A percentile compares a stretch with the other conserved stretches of the same genome.
Evolutionary conservation across 2,113 vertebrate species (phyloP).

Genomic region (Fregetta grallaria): DNA sequence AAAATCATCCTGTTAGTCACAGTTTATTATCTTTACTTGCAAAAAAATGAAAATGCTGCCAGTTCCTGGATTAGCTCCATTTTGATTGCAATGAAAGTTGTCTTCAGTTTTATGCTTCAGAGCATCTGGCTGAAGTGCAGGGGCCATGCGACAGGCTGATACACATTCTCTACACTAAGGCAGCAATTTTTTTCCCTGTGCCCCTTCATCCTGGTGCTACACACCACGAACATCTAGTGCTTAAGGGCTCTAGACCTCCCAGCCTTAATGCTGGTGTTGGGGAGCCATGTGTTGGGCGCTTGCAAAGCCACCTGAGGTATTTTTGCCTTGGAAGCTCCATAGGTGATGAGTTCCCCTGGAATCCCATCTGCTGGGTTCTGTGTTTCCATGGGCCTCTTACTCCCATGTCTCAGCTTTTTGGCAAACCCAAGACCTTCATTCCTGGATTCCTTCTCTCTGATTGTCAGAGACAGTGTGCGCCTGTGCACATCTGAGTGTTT

Average conservation of each 20-base stretch:
- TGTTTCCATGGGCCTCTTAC: neutral
- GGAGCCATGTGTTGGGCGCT: neutral
- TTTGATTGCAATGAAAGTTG: neutral
- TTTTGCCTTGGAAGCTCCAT: neutral
- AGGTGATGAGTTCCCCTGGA: neutral
- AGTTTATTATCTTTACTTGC: neutral
- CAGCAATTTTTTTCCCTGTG: neutral
- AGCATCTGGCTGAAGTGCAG: neutral
- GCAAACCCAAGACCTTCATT: neutral
- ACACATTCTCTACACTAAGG: neutral
- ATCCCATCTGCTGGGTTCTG: neutral
- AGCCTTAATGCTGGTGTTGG: neutral
- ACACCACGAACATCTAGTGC: neutral
- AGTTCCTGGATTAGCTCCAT: neutral
- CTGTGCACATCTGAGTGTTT: neutral
- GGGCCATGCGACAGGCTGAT: neutral
- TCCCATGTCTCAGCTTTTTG: neutral
- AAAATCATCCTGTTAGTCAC: conserved; percentile 9
- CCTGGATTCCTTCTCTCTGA: neutral
- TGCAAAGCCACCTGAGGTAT: neutral
- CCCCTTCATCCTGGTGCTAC: neutral
- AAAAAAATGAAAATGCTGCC: neutral
- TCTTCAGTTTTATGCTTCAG: neutral
- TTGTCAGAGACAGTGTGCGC: neutral
- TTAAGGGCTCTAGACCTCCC: neutral